A percentile compares a stretch with the other conserved stretches of the same genome.
Evolutionary conservation across 2,113 vertebrate species (phyloP).

Genomic region (Nothoprocta pentlandii): DNA sequence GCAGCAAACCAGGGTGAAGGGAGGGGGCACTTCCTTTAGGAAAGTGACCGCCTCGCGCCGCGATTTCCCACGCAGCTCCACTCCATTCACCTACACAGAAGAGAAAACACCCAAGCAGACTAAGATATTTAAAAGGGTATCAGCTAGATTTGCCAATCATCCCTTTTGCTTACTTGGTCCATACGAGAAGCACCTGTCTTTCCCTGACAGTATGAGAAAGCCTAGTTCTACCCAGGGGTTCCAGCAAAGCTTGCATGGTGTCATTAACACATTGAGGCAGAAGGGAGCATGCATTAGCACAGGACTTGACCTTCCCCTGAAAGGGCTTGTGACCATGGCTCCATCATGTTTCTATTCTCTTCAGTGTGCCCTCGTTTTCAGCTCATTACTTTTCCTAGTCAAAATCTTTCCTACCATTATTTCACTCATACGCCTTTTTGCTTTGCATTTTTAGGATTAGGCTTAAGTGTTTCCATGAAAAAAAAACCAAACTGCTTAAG

Average conservation of each 20-base stretch:
- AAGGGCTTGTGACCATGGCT: background rate
- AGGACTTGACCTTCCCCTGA: background rate
- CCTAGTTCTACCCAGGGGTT: background rate
- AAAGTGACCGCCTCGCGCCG: constrained; percentile 91
- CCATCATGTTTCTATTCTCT: background rate
- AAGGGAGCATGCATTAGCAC: background rate
- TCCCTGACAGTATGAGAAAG: background rate
- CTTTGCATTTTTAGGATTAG: background rate
- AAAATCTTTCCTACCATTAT: background rate
- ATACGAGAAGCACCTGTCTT: background rate
- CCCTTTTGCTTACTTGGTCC: background rate
- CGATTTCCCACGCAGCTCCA: constrained; percentile 89
- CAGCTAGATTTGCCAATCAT: background rate
- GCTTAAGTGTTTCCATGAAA: background rate
- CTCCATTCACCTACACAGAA: constrained; percentile 86
- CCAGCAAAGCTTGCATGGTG: background rate
- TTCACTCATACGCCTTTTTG: background rate
- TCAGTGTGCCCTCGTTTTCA: background rate
- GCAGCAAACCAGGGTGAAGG: constrained; percentile 93
- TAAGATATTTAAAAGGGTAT: background rate
- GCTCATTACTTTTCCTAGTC: background rate
- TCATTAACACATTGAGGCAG: background rate
- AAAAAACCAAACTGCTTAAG: background rate
- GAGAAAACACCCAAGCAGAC: background rate
- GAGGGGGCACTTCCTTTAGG: constrained; percentile 92